These are phyloP conservation scores for Meandrina meandrites DNA, from an alignment of 92 coral and sea anemone species.

Conservation along the genomic window DNA sequence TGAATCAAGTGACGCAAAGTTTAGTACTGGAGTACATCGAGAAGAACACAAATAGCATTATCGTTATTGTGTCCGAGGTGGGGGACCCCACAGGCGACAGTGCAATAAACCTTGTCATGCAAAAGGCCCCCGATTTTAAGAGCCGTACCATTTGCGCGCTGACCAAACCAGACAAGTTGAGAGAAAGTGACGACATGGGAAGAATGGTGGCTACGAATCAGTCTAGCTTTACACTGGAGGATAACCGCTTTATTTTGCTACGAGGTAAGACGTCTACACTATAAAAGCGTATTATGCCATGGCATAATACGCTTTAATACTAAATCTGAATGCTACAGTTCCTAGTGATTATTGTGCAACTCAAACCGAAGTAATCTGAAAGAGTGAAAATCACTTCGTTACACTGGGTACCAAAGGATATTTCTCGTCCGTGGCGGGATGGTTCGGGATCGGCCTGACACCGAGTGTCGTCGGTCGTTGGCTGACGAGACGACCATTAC, in stretches of 20 bases:
- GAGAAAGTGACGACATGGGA: conserved; percentile 74
- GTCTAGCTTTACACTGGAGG: conserved; percentile 75
- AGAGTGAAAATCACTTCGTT: no score
- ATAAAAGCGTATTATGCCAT: no score
- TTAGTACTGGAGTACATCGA: conserved; percentile 75
- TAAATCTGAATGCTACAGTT: no score
- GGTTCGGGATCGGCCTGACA: no score
- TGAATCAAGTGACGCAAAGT: conserved; percentile 70
- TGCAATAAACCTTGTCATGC: conserved; percentile 82
- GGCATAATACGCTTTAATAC: no score
- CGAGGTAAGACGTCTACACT: conserved; percentile 40
- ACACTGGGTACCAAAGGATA: no score
- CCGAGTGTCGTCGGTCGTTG: no score
- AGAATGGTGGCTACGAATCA: conserved; percentile 68
- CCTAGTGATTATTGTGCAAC: no score
- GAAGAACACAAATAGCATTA: conserved; percentile 74
- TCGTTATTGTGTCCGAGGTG: conserved; percentile 77
- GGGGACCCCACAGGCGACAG: conserved; percentile 89
- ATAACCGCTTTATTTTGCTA: conserved; percentile 71
- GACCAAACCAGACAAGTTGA: conserved; percentile 83
- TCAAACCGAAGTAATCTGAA: no score
- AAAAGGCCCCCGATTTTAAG: conserved; percentile 63
- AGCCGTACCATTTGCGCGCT: conserved; percentile 74
- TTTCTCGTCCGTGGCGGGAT: no score
- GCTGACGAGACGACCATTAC: no score